Conservation (phyloP, 1,140 invertebrate species). For the Drosophila jambulina region DNA sequence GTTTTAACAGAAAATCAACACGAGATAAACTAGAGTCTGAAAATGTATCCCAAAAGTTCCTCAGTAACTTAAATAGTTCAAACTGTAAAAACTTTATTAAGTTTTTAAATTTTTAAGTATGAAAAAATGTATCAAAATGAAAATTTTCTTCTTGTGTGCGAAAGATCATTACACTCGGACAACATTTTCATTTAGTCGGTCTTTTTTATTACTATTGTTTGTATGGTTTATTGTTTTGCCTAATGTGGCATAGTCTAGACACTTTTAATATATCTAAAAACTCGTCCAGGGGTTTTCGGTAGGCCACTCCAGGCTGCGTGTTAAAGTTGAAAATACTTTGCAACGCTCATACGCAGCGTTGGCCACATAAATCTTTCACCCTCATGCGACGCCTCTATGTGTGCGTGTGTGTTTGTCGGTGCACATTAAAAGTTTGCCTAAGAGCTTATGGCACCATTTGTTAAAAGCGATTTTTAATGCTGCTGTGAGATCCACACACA, state of each 20-base stretch:
- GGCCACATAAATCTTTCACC: constrained; percentile 71
- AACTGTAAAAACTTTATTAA: too few species aligned
- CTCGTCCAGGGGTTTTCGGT: constrained; percentile 21
- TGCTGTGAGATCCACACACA: constrained; percentile 58
- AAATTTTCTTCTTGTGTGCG: neutral
- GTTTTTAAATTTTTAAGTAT: too few species aligned
- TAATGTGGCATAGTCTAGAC: constrained; percentile 73
- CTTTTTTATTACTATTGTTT: constrained; percentile 52
- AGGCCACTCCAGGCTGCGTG: constrained; percentile 37
- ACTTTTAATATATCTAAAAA: constrained; percentile 75
- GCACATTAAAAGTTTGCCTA: constrained; percentile 79
- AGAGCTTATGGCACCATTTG: constrained; percentile 81
- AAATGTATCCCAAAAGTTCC: too few species aligned
- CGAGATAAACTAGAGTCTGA: too few species aligned
- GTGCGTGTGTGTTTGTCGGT: constrained; percentile 34
- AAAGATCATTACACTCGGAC: constrained; percentile 21
- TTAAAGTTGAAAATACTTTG: constrained; percentile 69
- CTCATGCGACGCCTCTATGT: constrained; percentile 30
- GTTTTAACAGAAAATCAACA: too few species aligned
- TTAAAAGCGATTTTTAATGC: constrained; percentile 82
- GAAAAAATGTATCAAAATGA: neutral
- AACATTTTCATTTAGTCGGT: constrained; percentile 33
- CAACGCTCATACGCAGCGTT: constrained; percentile 64
- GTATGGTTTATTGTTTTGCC: constrained; percentile 43
- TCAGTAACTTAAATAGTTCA: too few species aligned